Evolutionary conservation across 35 echinoderm and acorn worm species (phyloP).

Genomic region (Lytechinus pictus): DNA sequence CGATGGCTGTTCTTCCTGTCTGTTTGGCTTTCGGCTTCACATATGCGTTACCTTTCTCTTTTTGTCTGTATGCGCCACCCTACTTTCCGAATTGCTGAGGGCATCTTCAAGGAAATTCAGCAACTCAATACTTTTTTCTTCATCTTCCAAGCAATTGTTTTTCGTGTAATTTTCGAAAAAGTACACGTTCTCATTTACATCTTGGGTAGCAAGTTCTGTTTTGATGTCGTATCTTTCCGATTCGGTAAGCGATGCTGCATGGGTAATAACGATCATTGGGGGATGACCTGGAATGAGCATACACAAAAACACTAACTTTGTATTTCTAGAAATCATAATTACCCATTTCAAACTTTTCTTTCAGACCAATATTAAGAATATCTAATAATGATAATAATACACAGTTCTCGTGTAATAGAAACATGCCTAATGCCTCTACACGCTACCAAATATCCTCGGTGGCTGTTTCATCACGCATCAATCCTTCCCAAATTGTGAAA

Average conservation of each 20-base stretch:
- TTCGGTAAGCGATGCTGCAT: background rate
- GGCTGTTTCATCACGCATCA: no score
- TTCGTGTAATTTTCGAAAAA: conserved; percentile 5
- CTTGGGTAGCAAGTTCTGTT: background rate
- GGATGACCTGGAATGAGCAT: background rate
- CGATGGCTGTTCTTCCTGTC: background rate
- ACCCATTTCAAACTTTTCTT: no score
- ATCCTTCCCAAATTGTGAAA: no score
- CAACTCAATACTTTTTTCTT: background rate
- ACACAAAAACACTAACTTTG: no score
- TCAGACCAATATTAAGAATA: no score
- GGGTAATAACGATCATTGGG: background rate
- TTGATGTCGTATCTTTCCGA: background rate
- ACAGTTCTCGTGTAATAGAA: no score
- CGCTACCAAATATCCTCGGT: no score
- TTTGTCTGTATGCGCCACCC: background rate
- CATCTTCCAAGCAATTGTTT: background rate
- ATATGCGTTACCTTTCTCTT: background rate
- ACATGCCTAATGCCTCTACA: no score
- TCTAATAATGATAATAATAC: no score
- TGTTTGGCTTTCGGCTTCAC: no score
- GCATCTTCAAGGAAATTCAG: background rate
- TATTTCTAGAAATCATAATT: no score
- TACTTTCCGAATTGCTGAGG: background rate
- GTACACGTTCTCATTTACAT: background rate